Base-by-base conservation (phyloP, 2,113 vertebrate genomes). In the Donacobius atricapilla region DNA sequence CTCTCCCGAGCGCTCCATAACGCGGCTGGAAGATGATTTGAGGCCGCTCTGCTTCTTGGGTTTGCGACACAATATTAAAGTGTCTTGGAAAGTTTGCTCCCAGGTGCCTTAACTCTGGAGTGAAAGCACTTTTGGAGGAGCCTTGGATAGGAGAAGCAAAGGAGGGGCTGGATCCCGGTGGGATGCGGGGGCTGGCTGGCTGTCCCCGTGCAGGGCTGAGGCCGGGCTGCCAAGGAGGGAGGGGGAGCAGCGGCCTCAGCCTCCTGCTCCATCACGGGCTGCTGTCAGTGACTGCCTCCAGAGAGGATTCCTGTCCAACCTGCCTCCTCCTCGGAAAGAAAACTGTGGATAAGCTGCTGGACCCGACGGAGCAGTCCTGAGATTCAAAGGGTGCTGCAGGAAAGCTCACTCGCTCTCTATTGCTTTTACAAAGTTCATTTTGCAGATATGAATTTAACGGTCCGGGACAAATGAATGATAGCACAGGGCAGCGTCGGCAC, bases 1-100 rank as follows among this genome's bases (percentile, higher is more conserved):
- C 83, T 86, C 70, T 57, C 71, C 23, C 0, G 2, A 33, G 76
- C 1, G 35, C 83, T 78, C 0, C 0, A 2, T 23, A 31, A 20
- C 0, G n/a, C 35, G 13, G 65, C 88, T 48, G 80, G 69, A 42
- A 44, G 90, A 13, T 2, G 61, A 11, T 56, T 71, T 30, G 71
- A 0, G 7, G 35, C 35, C 2, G 5, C 53, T 91, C 42, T 35
- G 48, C 65, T 72, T 9, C 44, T 19, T 9, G 37, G 56, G 33
- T 3, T 81, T 6, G 17, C 48, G 64, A 10, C 37, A 37, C 13
- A 2, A 5, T 7, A 6, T 12, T 12, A 6, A 78, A 79, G 53
- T 0, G 3, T 5, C 27, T 78, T 1, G 28, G 54, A n/a, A 87
- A 94, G 79, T 90, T 96, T 68, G 64, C 18, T 92, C 33, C 71